A percentile compares a stretch with the other conserved stretches of the same genome.
Conservation (phyloP, 2,797 vertebrate species). For the Pangasius macronema region DNA sequence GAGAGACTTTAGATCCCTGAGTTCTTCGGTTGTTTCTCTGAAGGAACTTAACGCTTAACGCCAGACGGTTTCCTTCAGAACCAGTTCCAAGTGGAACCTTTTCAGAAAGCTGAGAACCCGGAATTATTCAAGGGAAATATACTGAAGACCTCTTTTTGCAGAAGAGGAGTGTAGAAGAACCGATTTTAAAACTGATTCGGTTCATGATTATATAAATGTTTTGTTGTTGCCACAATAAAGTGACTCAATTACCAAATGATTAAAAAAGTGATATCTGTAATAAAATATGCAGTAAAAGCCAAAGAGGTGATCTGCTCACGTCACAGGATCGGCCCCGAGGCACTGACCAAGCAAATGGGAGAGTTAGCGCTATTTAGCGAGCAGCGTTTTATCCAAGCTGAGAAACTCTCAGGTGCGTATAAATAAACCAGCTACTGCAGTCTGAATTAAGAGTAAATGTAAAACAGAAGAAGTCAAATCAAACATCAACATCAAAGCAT, state of each 20-base stretch:
- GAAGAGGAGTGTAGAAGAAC: not conserved
- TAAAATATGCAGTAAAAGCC: not conserved
- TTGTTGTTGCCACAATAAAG: not conserved
- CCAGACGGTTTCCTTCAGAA: not conserved
- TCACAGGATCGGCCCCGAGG: not conserved
- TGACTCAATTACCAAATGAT: not conserved
- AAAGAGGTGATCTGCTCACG: not conserved
- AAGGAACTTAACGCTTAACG: not conserved
- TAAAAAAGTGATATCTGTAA: not conserved
- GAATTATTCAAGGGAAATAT: not conserved
- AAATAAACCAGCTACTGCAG: not conserved
- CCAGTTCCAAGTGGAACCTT: not conserved
- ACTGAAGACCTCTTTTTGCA: not conserved
- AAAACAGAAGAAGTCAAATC: conserved; percentile 6
- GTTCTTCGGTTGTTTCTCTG: not conserved
- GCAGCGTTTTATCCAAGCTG: not conserved
- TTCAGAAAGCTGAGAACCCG: not conserved
- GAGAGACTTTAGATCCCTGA: not conserved
- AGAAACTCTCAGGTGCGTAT: not conserved
- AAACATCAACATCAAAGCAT: not conserved
- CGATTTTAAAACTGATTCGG: not conserved
- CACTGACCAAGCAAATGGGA: not conserved
- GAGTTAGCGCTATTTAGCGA: not conserved
- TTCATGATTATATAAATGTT: not conserved
- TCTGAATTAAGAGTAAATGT: conserved; percentile 11